A percentile compares a stretch with the other conserved stretches of the same genome.
Conservation (phyloP, 2,797 vertebrate genomes). For the Arnoldichthys spilopterus region DNA sequence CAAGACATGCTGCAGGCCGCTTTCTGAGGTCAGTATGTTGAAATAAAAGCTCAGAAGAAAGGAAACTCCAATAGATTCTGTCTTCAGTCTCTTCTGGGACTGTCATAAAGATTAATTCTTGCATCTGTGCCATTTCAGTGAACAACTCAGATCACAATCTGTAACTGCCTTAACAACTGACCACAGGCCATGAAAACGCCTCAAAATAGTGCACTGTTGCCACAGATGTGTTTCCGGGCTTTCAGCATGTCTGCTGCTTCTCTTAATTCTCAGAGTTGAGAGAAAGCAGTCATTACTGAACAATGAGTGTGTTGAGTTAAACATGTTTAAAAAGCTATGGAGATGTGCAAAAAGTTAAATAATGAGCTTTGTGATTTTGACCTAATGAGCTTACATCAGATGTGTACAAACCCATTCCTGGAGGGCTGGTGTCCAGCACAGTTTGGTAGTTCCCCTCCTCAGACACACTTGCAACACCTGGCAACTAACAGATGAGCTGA, state of each 20-base stretch:
- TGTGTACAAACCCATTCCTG: too few relatives aligned
- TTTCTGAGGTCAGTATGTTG: background rate
- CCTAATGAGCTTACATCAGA: slow-evolving; percentile 25
- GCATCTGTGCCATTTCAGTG: background rate
- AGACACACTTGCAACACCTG: too few relatives aligned
- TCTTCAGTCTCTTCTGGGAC: background rate
- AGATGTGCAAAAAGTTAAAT: slow-evolving; percentile 55
- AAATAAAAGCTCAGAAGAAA: background rate
- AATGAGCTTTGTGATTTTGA: slow-evolving; percentile 27
- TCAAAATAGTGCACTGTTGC: background rate
- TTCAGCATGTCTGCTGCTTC: background rate
- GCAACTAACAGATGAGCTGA: too few relatives aligned
- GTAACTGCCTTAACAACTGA: background rate
- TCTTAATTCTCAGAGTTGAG: slow-evolving; percentile 25
- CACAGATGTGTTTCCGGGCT: background rate
- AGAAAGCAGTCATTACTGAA: slow-evolving; percentile 25
- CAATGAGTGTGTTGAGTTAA: slow-evolving; percentile 6
- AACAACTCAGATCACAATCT: background rate
- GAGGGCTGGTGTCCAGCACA: too few relatives aligned
- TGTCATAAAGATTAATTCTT: background rate
- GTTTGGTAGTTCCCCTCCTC: too few relatives aligned
- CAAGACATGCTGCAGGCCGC: background rate
- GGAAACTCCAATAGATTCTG: background rate
- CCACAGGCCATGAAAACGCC: background rate
- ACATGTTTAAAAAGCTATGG: slow-evolving; percentile 53